Evolutionary conservation across 2,888 invertebrate genomes (phyloP).

Genomic region (Philereme transversata): DNA sequence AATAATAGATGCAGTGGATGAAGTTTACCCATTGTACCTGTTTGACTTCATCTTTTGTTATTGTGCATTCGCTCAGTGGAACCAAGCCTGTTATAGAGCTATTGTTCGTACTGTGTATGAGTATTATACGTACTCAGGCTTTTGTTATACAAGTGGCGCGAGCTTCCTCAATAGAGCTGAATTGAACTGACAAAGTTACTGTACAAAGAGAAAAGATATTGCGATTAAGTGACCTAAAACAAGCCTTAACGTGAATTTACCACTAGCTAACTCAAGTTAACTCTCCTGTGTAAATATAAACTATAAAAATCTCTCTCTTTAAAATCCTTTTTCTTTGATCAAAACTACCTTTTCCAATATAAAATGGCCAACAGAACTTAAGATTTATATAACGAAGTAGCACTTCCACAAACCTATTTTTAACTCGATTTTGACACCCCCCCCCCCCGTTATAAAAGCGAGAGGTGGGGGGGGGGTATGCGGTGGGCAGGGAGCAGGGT

Average conservation of each 20-base stretch:
- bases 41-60: slow-evolving; percentile 40
- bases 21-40: slow-evolving; percentile 45
- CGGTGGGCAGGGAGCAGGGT: slow-evolving; percentile 50
- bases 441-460: slow-evolving; percentile 34
- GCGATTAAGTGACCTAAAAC: too few relatives aligned
- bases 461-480: slow-evolving; percentile 50
- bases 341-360: too few relatives aligned
- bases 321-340: too few relatives aligned
- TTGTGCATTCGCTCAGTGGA: slow-evolving; percentile 41
- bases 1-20: slow-evolving; percentile 46
- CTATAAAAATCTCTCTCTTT: too few relatives aligned
- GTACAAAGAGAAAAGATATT: slow-evolving; percentile 6
- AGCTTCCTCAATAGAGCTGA: slow-evolving; percentile 15
- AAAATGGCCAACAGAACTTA: too few relatives aligned
- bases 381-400: too few relatives aligned
- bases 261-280: too few relatives aligned
- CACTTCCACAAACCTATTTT: slow-evolving; percentile 31
- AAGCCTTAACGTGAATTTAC: too few relatives aligned
- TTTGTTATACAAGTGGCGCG: not conserved
- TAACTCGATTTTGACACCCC: slow-evolving; percentile 43
- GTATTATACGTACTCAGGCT: not conserved
- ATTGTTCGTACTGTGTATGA: slow-evolving; percentile 10
- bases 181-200: slow-evolving; percentile 6
- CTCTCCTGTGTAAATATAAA: too few relatives aligned
- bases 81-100: slow-evolving; percentile 26